A percentile compares a stretch with the other conserved stretches of the same genome.
Evolutionary conservation across 1,140 invertebrate species (phyloP).

Genomic region (Dendroctonus valens): DNA sequence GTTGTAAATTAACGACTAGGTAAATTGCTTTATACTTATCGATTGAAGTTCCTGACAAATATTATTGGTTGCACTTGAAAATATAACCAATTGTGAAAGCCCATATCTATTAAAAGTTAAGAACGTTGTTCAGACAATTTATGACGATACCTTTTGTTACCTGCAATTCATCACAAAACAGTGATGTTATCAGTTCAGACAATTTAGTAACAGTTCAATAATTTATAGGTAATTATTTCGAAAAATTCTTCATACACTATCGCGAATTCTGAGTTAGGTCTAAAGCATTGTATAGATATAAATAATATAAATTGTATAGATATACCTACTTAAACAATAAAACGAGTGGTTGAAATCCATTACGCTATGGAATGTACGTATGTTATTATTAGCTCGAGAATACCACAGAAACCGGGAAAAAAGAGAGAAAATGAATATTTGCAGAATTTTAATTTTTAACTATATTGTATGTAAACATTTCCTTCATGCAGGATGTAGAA

Average conservation of each 20-base stretch:
- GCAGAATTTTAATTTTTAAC: conserved; percentile 13
- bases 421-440: conserved; percentile 11
- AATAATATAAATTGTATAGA: neutral
- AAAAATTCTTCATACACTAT: neutral
- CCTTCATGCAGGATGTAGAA: conserved; percentile 5
- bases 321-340: conserved; percentile 3
- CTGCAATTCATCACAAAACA: too few relatives aligned
- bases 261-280: neutral
- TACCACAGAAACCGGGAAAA: conserved; percentile 13
- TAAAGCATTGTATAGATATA: neutral
- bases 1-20: too few relatives aligned
- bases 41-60: neutral
- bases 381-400: conserved; percentile 15
- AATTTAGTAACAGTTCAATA: neutral
- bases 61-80: too few relatives aligned
- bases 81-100: too few relatives aligned
- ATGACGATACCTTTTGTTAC: too few relatives aligned
- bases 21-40: neutral
- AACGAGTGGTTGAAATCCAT: conserved; percentile 6
- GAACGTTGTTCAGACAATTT: too few relatives aligned
- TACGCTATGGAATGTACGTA: conserved; percentile 1
- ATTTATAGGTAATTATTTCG: neutral
- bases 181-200: neutral
- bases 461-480: conserved; percentile 16
- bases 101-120: too few relatives aligned